Evolutionary conservation across 92 coral and sea anemone genomes (phyloP).

Genomic region (Porites evermanni): DNA sequence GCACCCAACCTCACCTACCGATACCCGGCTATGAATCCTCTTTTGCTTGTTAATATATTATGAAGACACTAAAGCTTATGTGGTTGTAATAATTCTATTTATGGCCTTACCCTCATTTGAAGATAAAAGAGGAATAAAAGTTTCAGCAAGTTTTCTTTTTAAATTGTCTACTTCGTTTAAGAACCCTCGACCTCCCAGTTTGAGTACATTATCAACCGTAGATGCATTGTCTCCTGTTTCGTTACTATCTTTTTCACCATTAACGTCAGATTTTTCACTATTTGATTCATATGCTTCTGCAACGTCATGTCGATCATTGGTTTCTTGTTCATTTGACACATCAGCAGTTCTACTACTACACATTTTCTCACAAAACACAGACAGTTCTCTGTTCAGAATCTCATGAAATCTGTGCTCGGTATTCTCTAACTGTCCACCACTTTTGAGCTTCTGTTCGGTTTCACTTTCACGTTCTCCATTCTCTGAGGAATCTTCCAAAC

Average conservation of each 20-base stretch:
- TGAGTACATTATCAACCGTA: neutral
- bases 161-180: conserved; percentile 55
- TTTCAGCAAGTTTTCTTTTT: conserved; percentile 56
- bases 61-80: no score
- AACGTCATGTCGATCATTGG: conserved; percentile 33
- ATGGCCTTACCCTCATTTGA: conserved; percentile 45
- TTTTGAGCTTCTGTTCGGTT: neutral
- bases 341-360: conserved; percentile 28
- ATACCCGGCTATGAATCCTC: no score
- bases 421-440: neutral
- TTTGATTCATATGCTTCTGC: conserved; percentile 5
- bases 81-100: neutral
- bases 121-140: conserved; percentile 38
- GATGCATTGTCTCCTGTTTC: neutral
- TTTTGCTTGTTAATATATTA: no score
- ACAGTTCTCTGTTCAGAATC: conserved; percentile 32
- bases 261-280: neutral
- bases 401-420: conserved; percentile 19
- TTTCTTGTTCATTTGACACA: conserved; percentile 43
- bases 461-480: conserved; percentile 10
- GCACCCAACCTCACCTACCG: no score
- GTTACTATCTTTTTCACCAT: conserved; percentile 27
- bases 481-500: neutral
- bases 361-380: conserved; percentile 26
- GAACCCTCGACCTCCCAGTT: neutral